Evolutionary conservation across 2,888 invertebrate species (phyloP), one percentile per base, ranked within the genome.

Genomic region (Pogonocherus hispidulus): DNA sequence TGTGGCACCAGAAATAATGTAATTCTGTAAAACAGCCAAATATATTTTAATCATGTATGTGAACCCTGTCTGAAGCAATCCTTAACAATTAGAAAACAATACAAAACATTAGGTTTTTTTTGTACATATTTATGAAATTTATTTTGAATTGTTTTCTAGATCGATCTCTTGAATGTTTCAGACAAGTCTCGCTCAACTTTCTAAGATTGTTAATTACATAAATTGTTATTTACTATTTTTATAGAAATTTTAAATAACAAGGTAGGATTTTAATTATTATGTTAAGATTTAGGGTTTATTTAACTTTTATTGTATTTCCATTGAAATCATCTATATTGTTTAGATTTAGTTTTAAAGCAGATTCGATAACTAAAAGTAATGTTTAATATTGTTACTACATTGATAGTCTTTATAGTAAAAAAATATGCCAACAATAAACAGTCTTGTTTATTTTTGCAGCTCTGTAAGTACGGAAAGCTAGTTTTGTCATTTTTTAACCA

Each of bases 351-450:
- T 54, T 54, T 32, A 66, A 71, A 66, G 67, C 56, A 71, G 69
- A 74, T 73, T 73, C 71, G 73, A 69, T 70, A 69, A 75, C 67
- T 75, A 73, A 76, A 32, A 70, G 74, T 76, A 76, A 75, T 76
- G 69, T 78, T 78, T 77, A 78, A 78, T 79, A 78, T 80, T 81
- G 81, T 81, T 81, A 80, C 76, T 80, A 78, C 74, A 78, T 79
- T 78, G 69, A 79, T 79, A 80, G 77, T 78, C 76, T 80, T 80
- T 78, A 79, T 79, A 78, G 72, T 72, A 73, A 69, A 70, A 64
- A 67, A 65, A 67, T 70, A 72, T 67, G 74, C 67, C 68, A 66
- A 62, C 63, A 72, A 66, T 66, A 55, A 64, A 35, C 59, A 47
- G 16, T 23, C 19, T 20, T 59, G 54, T 56, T 63, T 56, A 37